A percentile compares a stretch with the other conserved stretches of the same genome.
phyloP scores from a whole-genome alignment of 2,797 vertebrate species.

The Moxostoma hubbsi region DNA sequence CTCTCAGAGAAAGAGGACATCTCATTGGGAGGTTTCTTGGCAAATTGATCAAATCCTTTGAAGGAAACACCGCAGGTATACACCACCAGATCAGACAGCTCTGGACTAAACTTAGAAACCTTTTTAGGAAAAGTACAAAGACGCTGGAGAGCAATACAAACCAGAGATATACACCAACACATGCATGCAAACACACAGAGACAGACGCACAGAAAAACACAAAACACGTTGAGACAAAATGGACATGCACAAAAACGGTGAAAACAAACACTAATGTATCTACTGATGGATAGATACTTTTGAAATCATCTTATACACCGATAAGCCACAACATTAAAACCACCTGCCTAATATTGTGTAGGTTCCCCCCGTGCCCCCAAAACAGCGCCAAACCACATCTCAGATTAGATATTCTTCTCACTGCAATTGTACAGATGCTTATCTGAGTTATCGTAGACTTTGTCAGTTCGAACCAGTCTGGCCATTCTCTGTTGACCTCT shows the following conservation, averaged over 20 bases:
- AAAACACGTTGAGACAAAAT: conserved; percentile 8
- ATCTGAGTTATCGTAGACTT: too few relatives aligned
- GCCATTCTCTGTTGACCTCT: too few relatives aligned
- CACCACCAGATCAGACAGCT: conserved; percentile 87
- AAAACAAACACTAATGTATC: not conserved
- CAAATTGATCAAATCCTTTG: conserved; percentile 73
- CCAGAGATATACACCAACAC: conserved; percentile 12
- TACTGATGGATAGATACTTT: not conserved
- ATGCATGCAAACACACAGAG: conserved; percentile 35
- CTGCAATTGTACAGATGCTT: too few relatives aligned
- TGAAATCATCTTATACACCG: not conserved
- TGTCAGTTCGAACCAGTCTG: too few relatives aligned
- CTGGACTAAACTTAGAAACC: conserved; percentile 77
- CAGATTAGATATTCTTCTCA: too few relatives aligned
- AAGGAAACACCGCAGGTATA: conserved; percentile 87
- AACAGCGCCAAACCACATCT: too few relatives aligned
- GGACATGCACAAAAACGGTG: not conserved
- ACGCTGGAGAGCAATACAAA: conserved; percentile 49
- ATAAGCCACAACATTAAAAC: too few relatives aligned
- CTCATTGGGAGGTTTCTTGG: conserved; percentile 71
- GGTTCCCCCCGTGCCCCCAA: too few relatives aligned
- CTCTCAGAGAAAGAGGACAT: conserved; percentile 91
- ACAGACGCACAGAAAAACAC: not conserved
- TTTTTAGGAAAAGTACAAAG: conserved; percentile 63
- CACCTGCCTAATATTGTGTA: too few relatives aligned